Base-by-base conservation (phyloP, 2,113 vertebrate species). In the Phaethon lepturus region DNA sequence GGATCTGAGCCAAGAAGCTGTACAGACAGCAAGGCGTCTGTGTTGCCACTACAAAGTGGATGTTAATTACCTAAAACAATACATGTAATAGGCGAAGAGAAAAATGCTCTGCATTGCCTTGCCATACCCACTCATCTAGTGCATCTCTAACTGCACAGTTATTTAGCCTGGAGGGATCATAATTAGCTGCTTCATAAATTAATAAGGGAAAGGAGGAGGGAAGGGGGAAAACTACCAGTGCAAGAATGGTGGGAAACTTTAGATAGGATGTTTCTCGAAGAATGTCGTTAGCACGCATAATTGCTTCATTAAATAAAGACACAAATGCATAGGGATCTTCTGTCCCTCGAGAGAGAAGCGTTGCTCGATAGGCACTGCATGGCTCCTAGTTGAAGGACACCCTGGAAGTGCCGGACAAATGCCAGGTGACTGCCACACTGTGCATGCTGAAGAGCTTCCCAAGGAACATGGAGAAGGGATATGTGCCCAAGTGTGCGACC, bases 1-100 rank as follows among this genome's bases (percentile, higher is more conserved):
- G 98, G 98, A 98, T 94, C 96, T 71, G 97, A 98, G 98, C 98
- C 98, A 98, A 98, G 98, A 98, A 97, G 93, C 98, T 98, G 98
- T 98, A 98, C 98, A 98, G 98, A 99, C 98, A 98, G 98, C 89
- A 98, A 98, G 98, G 98, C 98, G 98, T 98, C 98, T 97, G 98
- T 96, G 98, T 98, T 98, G 98, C 98, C 98, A 98, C 98, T 99
- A 98, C 98, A 98, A 98, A 98, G 98, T 98, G 98, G 98, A 98
- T 98, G 98, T 98, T 98, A 99, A 98, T 98, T 98, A 98, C 98
- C 98, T 98, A 98, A 98, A 98, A 98, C 98, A 98, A 98, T 98
- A 98, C 98, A 97, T 98, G 98, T 98, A 98, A 98, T 98, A 98
- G 98, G 98, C 98, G 93, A 96, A 95, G 98, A 97, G 88, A 98